Evolutionary conservation across 92 coral and sea anemone species (phyloP).

Genomic region (Palythoa grandiflora): DNA sequence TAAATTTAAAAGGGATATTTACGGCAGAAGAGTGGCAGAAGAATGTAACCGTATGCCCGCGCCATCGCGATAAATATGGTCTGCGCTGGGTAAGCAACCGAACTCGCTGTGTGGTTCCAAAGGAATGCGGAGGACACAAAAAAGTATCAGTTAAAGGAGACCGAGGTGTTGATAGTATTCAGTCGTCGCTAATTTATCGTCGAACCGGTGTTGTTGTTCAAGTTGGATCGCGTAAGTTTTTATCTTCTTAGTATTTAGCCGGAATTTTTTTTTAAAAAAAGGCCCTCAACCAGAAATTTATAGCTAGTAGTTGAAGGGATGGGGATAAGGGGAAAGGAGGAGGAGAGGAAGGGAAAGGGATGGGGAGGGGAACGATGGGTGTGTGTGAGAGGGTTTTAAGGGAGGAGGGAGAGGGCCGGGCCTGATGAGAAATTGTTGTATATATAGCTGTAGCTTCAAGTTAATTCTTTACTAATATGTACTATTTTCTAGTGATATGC

Average conservation of each 20-base stretch:
- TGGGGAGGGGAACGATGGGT: too few relatives aligned
- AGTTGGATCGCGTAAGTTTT: slow-evolving; percentile 61
- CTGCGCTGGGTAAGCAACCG: slow-evolving; percentile 44
- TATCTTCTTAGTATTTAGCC: not conserved
- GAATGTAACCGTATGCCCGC: slow-evolving; percentile 2
- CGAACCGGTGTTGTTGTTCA: slow-evolving; percentile 39
- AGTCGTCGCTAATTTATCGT: slow-evolving; percentile 38
- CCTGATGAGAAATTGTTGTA: too few relatives aligned
- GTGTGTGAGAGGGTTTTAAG: too few relatives aligned
- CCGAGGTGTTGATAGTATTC: slow-evolving; percentile 47
- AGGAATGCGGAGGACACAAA: slow-evolving; percentile 53
- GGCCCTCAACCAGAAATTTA: not conserved
- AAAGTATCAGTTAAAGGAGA: slow-evolving; percentile 44
- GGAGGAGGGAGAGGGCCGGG: too few relatives aligned
- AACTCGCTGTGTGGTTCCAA: slow-evolving; percentile 4
- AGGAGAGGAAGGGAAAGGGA: not conserved
- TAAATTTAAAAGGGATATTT: slow-evolving; percentile 25
- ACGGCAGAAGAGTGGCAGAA: slow-evolving; percentile 20
- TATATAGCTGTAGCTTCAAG: too few relatives aligned
- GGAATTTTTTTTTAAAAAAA: not conserved
- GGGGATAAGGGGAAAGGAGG: not conserved
- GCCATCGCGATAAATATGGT: slow-evolving; percentile 38
- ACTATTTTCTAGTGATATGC: too few relatives aligned
- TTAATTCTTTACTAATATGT: too few relatives aligned
- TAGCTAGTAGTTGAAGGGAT: not conserved